Evolutionary conservation across 2,888 invertebrate species (phyloP), one percentile per base, ranked within the genome.

Genomic region (Perizoma affinitatum): DNA sequence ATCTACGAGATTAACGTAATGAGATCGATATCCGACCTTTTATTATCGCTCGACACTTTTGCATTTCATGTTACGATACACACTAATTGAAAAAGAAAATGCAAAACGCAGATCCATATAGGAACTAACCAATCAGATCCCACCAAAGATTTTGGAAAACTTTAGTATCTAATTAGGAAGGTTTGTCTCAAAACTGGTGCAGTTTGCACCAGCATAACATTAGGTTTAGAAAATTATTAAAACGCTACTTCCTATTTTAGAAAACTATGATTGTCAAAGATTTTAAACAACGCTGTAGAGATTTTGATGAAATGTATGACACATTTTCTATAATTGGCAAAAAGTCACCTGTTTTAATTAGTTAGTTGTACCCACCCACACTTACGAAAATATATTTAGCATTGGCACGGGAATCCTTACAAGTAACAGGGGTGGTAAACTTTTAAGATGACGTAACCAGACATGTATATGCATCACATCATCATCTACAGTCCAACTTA

Each of bases 331-430:
- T 2, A 40, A 49, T 22, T 22, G 44, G 6, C 41, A 51, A 45
- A 22, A n/a, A 22, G 43, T 40, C 42, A 60, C 54, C 54, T 42
- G 35, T 41, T 40, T 54, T 22, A 45, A 10, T 22, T 11, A 34
- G 42, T 5, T 54, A 55, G 44, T 40, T 57, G 65, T 55, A 57
- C 59, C 36, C 61, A 68, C 53, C 35, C 60, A 73, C 59, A 69
- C 71, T 69, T 8, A 64, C 77, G 72, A 72, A 79, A 75, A 76
- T 63, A 63, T 66, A 80, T 78, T 81, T 79, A 81, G 79, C 75
- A 81, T 79, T 79, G 77, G 78, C 79, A 76, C 76, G 65, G 70
- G 89, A 90, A 90, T 78, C 88, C 89, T 57, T 77, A 84, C 68
- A 82, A 84, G 72, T 76, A 64, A 8, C 79, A 86, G 86, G 61